These are phyloP conservation scores for Tenthredo scrophulariae DNA, from an alignment of 2,888 invertebrate genomes.

Conservation along the genomic window DNA sequence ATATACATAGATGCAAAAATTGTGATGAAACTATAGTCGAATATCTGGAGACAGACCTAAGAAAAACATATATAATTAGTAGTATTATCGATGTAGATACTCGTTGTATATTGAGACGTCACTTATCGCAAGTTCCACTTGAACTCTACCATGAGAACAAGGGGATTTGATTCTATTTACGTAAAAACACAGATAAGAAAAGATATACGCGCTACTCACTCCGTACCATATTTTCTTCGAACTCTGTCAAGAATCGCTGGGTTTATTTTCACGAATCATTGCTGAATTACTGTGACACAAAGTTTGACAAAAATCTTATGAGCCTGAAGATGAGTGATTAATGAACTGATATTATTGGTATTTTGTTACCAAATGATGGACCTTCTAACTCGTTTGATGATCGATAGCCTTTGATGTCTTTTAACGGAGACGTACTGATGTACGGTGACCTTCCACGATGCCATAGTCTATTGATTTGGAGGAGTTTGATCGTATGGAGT, in stretches of 20 bases:
- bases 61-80: not conserved
- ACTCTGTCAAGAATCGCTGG: not conserved
- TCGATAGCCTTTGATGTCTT: not conserved
- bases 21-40: not conserved
- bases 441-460: not conserved
- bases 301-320: not conserved
- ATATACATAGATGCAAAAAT: not conserved
- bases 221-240: not conserved
- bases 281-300: not conserved
- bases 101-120: not conserved
- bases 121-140: not conserved
- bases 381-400: not conserved
- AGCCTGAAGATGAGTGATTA: not conserved
- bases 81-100: not conserved
- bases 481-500: not conserved
- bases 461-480: not conserved
- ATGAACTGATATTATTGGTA: not conserved
- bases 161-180: conserved; percentile 2
- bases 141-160: conserved; percentile 22
- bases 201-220: not conserved
- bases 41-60: not conserved
- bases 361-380: not conserved
- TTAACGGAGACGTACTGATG: not conserved
- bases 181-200: conserved; percentile 17
- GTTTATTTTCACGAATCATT: not conserved